Evolutionary conservation across 2,888 invertebrate species (phyloP).

Genomic region (Nipponacmea schrenckii): DNA sequence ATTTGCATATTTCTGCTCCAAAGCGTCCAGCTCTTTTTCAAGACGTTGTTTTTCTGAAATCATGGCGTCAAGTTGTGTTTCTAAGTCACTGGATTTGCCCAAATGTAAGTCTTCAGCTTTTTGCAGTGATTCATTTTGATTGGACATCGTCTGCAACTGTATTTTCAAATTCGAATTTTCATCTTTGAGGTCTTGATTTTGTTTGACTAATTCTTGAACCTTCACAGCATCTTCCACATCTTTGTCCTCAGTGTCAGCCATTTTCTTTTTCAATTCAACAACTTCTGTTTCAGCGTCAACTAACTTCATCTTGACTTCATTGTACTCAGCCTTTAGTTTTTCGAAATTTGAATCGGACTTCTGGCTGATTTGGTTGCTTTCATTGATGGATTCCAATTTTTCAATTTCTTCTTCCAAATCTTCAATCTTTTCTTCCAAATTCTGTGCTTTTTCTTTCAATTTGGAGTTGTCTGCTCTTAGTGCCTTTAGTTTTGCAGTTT

Average conservation of each 20-base stretch:
- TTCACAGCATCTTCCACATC: conserved; percentile 17
- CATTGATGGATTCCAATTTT: conserved; percentile 32
- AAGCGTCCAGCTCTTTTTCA: conserved; percentile 21
- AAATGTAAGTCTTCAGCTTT: neutral
- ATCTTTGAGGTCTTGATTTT: conserved; percentile 32
- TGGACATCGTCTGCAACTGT: neutral
- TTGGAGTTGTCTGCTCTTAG: conserved; percentile 34
- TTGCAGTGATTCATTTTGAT: conserved; percentile 14
- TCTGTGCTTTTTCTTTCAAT: conserved; percentile 29
- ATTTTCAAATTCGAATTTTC: conserved; percentile 33
- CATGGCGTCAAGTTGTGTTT: conserved; percentile 26
- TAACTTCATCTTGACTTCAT: conserved; percentile 12
- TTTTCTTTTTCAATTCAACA: conserved; percentile 9
- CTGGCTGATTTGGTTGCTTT: conserved; percentile 16
- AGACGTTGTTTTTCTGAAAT: conserved; percentile 23
- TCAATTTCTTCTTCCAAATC: conserved; percentile 37
- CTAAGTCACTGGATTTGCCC: conserved; percentile 16
- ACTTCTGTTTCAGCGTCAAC: neutral
- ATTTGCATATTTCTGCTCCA: conserved; percentile 28
- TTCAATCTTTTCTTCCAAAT: conserved; percentile 34
- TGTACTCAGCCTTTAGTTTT: conserved; percentile 4
- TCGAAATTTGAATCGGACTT: conserved; percentile 16
- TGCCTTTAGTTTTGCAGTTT: conserved; percentile 41
- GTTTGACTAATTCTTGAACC: conserved; percentile 29
- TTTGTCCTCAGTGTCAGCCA: conserved; percentile 16